Evolutionary conservation across 2,113 vertebrate genomes (phyloP).

Genomic region (Hippocampus guttulatus): DNA sequence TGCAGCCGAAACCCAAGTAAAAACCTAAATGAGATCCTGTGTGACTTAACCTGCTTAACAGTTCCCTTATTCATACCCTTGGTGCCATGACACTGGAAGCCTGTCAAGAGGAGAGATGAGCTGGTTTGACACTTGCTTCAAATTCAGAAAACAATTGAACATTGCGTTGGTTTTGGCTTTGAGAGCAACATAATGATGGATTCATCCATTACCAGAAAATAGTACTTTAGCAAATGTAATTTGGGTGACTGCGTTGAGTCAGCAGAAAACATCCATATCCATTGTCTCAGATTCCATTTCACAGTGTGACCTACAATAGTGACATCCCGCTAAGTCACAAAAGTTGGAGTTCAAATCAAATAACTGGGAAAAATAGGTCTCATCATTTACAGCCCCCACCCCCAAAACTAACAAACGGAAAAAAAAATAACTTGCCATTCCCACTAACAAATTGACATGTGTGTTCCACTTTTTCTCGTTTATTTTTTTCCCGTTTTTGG

Average conservation of each 20-base stretch:
- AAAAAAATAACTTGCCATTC: not conserved
- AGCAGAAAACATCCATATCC: constrained; percentile 23
- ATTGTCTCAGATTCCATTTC: too few relatives aligned
- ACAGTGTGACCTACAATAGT: not conserved
- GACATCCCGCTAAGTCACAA: not conserved
- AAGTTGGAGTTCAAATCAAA: not conserved
- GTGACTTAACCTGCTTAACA: constrained; percentile 63
- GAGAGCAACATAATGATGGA: not conserved
- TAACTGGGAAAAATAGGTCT: not conserved
- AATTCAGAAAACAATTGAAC: constrained; percentile 7
- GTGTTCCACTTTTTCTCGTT: not conserved
- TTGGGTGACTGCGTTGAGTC: constrained; percentile 15
- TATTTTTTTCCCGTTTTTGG: not conserved
- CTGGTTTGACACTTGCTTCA: constrained; percentile 26
- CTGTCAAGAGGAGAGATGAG: not conserved
- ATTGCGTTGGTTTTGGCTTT: constrained; percentile 13
- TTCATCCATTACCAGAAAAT: constrained; percentile 1
- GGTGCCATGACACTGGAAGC: constrained; percentile 13
- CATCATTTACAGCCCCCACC: not conserved
- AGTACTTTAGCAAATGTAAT: constrained; percentile 32
- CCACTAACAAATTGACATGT: not conserved
- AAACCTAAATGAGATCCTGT: constrained; percentile 70
- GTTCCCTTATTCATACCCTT: constrained; percentile 44
- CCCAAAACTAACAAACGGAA: too few relatives aligned
- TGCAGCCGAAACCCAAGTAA: constrained; percentile 53